Conservation (phyloP, 2,113 vertebrate genomes). For the rat (Rattus norvegicus) region GRCr8 NC_086026.1:66171001-66171500, state of each 20-base stretch:
- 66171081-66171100: neutral
- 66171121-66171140: neutral
- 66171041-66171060: neutral
- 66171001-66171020: neutral
- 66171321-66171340: neutral
- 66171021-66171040: neutral
- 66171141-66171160: too few relatives aligned
- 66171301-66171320: neutral
- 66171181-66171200: accelerated
- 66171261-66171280: neutral
- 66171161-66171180: neutral
- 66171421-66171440: neutral
- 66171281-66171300: neutral
- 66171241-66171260: neutral
- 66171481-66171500: neutral
- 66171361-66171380: neutral
- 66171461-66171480: neutral
- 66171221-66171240: neutral
- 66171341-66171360: neutral
- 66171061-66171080: neutral
- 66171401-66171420: neutral
- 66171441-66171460: neutral
- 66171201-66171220: neutral
- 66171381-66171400: neutral
- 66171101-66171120: neutral